These are phyloP conservation scores for Chrysolina haemoptera DNA, from an alignment of 2,888 invertebrate genomes.

Conservation along the genomic window DNA sequence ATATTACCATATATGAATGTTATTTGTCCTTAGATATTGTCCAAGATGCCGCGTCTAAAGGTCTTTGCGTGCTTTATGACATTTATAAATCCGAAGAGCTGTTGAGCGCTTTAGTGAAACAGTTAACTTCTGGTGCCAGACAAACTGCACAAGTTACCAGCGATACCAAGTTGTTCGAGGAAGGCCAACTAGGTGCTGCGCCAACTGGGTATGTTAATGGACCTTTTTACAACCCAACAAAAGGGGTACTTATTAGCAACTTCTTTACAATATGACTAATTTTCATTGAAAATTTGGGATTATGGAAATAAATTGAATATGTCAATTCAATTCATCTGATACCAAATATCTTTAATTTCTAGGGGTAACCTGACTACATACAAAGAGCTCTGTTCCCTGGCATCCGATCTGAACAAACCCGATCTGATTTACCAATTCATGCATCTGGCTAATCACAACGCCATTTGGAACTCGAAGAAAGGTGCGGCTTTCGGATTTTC, in stretches of 20 bases:
- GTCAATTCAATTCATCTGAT: neutral
- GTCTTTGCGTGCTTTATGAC: conserved; percentile 89
- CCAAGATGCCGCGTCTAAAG: conserved; percentile 94
- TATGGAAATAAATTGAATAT: too few species aligned
- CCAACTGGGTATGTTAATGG: conserved; percentile 83
- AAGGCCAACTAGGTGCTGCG: conserved; percentile 87
- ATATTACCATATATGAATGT: neutral
- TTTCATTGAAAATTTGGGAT: too few species aligned
- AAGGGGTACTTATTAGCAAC: too few species aligned
- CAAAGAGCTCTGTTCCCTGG: conserved; percentile 93
- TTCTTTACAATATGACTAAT: too few species aligned
- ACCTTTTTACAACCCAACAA: too few species aligned
- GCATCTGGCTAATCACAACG: conserved; percentile 95
- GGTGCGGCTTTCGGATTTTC: conserved; percentile 96
- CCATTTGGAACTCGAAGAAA: conserved; percentile 94
- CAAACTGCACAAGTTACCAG: conserved; percentile 82
- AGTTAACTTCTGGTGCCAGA: conserved; percentile 82
- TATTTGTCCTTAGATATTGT: conserved; percentile 80
- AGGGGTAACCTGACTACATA: conserved; percentile 93
- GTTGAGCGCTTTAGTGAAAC: conserved; percentile 85
- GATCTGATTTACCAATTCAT: conserved; percentile 96
- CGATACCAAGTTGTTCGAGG: conserved; percentile 90
- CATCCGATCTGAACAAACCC: conserved; percentile 95
- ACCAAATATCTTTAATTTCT: conserved; percentile 40
- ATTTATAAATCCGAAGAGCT: conserved; percentile 82